A percentile compares a stretch with the other conserved stretches of the same genome.
phyloP scores from a whole-genome alignment of 2,888 invertebrate species.

The Stenodema calcarata region DNA sequence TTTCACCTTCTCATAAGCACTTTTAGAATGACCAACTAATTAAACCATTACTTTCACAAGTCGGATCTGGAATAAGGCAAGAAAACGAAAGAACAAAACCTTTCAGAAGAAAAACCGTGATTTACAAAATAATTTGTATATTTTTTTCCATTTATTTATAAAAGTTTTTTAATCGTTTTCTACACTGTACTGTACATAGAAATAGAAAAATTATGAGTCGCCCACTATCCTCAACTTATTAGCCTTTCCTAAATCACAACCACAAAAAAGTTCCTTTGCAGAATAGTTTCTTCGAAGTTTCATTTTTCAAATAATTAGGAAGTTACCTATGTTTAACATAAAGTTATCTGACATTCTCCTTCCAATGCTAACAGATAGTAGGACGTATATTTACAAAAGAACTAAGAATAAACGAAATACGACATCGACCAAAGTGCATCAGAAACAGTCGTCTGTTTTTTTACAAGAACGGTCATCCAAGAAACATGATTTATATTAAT shows the following conservation, averaged over 20 bases:
- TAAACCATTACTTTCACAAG: background rate
- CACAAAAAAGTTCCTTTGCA: background rate
- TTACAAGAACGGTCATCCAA: background rate
- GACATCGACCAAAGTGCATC: background rate
- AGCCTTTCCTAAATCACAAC: slow-evolving; percentile 13
- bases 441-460: background rate
- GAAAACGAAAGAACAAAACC: background rate
- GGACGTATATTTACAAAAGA: slow-evolving; percentile 30
- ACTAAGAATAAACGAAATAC: background rate
- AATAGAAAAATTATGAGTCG: slow-evolving; percentile 20
- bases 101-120: slow-evolving; percentile 1
- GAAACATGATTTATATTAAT: background rate
- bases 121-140: slow-evolving; percentile 18
- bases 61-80: background rate
- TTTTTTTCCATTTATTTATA: slow-evolving; percentile 12
- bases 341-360: background rate
- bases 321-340: background rate
- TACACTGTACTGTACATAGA: slow-evolving; percentile 16
- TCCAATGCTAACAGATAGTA: slow-evolving; percentile 1
- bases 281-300: background rate
- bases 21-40: background rate
- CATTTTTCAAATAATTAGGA: background rate
- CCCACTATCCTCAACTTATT: background rate
- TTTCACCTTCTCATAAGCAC: background rate
- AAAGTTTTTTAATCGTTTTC: slow-evolving; percentile 14